Base-by-base conservation (phyloP, 2,113 vertebrate genomes). In the Brevimyrus niger region DNA sequence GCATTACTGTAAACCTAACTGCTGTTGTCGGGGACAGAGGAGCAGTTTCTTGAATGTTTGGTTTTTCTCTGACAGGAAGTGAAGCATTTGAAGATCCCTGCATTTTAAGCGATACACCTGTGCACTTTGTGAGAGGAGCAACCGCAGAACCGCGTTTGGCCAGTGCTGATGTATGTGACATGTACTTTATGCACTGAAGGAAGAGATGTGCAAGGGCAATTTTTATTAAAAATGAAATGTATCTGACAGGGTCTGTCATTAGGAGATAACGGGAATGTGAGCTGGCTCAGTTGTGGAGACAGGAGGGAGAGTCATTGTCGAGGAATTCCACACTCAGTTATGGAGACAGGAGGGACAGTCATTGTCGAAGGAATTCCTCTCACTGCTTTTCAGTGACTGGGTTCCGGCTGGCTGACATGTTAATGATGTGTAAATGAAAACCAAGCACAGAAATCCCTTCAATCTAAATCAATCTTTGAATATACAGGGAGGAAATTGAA, bases 391-490 rank as follows among this genome's bases (percentile, higher is more conserved):
- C 82, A 23, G 21, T n/a, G 82, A 84, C 23, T 1, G 15, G 17
- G 82, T 11, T 17, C 42, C 93, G 94, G 93, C 93, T 93, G 94
- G 93, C 92, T 92, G 90, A 90, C 94, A 93, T 89, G 91, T 91
- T 94, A 93, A 93, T 94, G 94, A 95, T 91, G 94, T 96, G 95
- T 93, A 95, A 94, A 95, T 95, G 94, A 94, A 94, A 96, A 95
- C 94, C 89, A 93, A 94, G 92, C 91, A 89, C 91, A 91, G 92
- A 91, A 91, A 94, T 92, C 94, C 93, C 92, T 87, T 92, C 90
- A 93, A 91, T 93, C 90, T 92, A 23, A 23, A 84, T 84, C 44
- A 47, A 44, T 84, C 15, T 15, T 19, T 42, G 35, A 15, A 42
- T 80, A 35, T 35, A 31, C 10, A 35, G n/a, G 65, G 73, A 80